Evolutionary conservation across 2,797 vertebrate species (phyloP), one percentile per base, ranked within the genome.

Genomic region (Aphelocoma californica): DNA sequence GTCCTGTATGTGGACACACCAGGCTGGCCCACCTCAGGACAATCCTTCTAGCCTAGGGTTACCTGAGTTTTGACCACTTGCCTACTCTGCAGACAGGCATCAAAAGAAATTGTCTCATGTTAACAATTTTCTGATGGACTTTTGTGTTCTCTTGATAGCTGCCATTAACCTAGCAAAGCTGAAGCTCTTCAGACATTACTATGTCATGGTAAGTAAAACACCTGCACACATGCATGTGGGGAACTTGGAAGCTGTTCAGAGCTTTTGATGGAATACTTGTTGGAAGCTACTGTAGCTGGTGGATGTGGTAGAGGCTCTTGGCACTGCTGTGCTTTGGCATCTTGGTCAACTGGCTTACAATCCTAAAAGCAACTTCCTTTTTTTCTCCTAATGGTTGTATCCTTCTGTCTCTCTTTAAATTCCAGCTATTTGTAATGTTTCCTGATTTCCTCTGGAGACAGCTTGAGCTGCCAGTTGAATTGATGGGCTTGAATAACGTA

Each of bases 111-210:
- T 32, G 47, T 47, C 18, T 93, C 11, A 3, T 32, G 18, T 64
- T 60, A 74, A 47, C 14, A 9, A 9, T 45, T 64, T 71, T 70
- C 78, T 96, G 80, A 97, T 21, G 29, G 44, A 51, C 36, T 95
- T 72, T 34, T 96, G 14, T 97, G 26, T 95, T 96, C 88, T 95
- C 86, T 97, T 95, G 28, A 47, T 85, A 99, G 98, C 98, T 91
- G 98, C 98, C 32, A 98, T 99, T 92, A 99, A 98, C 97, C 96
- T 99, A 93, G 98, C 98, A 70, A 98, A 99, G 84, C 97, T 99
- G 98, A 99, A 98, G 95, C 98, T 99, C 65, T 99, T 99, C 97
- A 98, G 98, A 91, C 98, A 99, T 96, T 99, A 98, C 93, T 99
- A 99, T 73, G 98, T 99, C 80, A 98, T 99, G 98, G 98, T 99